A percentile compares a stretch with the other conserved stretches of the same genome.
phyloP scores from a whole-genome alignment of 2,113 vertebrate species.

The Myotis davidii region DNA sequence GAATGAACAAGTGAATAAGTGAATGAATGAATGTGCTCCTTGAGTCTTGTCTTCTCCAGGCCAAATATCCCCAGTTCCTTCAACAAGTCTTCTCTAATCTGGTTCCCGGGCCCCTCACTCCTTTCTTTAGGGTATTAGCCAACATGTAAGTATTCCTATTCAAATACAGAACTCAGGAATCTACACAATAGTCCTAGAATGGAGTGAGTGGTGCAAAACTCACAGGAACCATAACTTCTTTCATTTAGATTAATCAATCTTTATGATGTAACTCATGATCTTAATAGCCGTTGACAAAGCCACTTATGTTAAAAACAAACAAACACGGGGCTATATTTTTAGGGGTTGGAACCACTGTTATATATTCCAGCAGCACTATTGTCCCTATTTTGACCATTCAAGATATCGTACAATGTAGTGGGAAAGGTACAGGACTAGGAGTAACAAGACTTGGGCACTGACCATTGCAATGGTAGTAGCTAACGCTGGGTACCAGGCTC shows the following conservation, averaged over 20 bases:
- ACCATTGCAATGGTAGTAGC: background rate
- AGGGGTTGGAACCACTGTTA: background rate
- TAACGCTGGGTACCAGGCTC: background rate
- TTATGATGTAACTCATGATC: background rate
- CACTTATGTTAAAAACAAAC: background rate
- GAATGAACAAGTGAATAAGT: background rate
- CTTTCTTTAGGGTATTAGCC: background rate
- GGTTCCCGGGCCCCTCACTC: background rate
- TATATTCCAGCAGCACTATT: background rate
- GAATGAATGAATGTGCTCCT: background rate
- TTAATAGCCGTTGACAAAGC: background rate
- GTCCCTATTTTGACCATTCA: background rate
- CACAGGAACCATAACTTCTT: background rate
- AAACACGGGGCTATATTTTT: background rate
- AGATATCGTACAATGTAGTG: fast-evolving
- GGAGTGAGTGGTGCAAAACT: background rate
- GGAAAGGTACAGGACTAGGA: background rate
- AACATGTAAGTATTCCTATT: background rate
- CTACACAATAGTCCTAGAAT: background rate
- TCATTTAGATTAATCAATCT: background rate
- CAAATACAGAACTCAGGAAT: background rate
- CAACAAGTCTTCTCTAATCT: background rate
- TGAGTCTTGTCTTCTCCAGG: background rate
- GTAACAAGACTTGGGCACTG: background rate
- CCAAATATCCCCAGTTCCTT: background rate